phyloP scores from a whole-genome alignment of 2,113 vertebrate species.

The Gracilinanus agilis region DNA sequence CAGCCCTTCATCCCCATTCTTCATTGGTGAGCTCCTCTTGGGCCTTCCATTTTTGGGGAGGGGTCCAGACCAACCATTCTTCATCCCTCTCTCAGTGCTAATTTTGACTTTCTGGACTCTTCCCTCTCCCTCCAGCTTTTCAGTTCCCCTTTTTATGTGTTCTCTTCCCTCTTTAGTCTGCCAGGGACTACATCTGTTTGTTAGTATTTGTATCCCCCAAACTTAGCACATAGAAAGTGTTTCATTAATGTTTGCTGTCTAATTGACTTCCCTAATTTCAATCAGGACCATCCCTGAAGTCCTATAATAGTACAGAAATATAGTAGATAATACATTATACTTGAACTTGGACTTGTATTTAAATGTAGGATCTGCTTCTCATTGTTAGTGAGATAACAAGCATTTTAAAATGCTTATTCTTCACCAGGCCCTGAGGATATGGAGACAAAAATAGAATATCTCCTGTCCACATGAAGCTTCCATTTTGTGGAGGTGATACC shows the following conservation, averaged over 20 bases:
- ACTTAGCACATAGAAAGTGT: neutral
- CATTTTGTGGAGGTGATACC: neutral
- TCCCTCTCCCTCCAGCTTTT: neutral
- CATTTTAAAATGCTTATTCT: neutral
- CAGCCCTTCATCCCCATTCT: neutral
- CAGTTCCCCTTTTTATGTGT: neutral
- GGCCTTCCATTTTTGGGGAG: neutral
- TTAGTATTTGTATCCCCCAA: neutral
- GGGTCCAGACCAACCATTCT: neutral
- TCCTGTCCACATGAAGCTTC: neutral
- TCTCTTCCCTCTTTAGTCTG: neutral
- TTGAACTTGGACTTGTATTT: neutral
- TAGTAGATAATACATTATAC: neutral
- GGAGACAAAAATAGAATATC: neutral
- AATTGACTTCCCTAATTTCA: neutral
- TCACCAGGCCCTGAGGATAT: neutral
- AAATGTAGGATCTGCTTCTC: neutral
- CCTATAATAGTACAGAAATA: neutral
- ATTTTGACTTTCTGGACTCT: neutral
- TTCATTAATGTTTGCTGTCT: neutral
- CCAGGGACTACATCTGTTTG: neutral
- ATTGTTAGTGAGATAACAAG: neutral
- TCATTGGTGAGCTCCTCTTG: neutral
- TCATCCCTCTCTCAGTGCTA: neutral
- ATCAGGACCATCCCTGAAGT: neutral